A percentile compares a stretch with the other conserved stretches of the same genome.
phyloP scores from a whole-genome alignment of 2,888 invertebrate genomes.

The Diaprepes abbreviatus region DNA sequence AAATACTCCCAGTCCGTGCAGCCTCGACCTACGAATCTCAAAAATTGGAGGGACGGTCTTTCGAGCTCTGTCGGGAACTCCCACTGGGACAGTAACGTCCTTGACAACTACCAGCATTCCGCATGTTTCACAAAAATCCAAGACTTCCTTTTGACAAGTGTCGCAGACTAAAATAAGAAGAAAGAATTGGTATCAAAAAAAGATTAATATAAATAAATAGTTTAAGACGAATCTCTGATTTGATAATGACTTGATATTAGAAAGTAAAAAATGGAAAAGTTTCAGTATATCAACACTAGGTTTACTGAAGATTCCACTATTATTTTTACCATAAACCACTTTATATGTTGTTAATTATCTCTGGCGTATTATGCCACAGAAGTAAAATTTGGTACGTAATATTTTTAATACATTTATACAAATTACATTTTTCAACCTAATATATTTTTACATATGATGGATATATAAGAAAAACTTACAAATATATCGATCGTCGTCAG shows the following conservation, averaged over 20 bases:
- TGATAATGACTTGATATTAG: no score
- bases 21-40: constrained; percentile 50
- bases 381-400: no score
- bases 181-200: background rate
- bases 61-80: constrained; percentile 51
- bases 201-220: no score
- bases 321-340: no score
- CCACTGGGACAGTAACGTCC: constrained; percentile 48
- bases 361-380: no score
- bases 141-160: constrained; percentile 50
- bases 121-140: constrained; percentile 53
- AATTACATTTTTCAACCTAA: no score
- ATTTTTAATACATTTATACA: no score
- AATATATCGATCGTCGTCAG: constrained; percentile 51
- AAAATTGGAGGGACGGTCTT: constrained; percentile 53
- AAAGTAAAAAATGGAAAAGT: no score
- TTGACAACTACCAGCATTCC: constrained; percentile 49
- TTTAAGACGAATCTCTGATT: no score
- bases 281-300: no score
- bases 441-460: background rate
- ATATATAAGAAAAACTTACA: constrained; percentile 46
- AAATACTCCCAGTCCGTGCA: constrained; percentile 56
- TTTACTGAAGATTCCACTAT: no score
- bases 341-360: no score
- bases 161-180: constrained; percentile 51